Evolutionary conservation across 2,888 invertebrate genomes (phyloP).

Genomic region (Frankliniella intonsa): DNA sequence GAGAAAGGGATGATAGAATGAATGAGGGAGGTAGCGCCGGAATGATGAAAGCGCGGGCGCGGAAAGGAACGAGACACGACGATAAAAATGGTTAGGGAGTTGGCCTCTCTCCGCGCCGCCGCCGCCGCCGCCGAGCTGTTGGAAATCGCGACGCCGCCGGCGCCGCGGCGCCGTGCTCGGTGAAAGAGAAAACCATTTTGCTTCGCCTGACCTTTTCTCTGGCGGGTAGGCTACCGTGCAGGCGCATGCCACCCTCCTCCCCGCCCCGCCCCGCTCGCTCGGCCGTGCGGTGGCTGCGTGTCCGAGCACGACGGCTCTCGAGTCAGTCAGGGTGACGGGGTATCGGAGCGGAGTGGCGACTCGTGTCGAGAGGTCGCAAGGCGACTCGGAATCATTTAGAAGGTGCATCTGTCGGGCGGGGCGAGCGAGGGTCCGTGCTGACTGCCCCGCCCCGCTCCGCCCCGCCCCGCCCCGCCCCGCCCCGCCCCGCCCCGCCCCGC

Average conservation of each 20-base stretch:
- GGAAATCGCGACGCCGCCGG: no score
- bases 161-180: no score
- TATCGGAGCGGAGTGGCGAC: background rate
- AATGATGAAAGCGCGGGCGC: no score
- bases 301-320: no score
- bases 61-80: no score
- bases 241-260: no score
- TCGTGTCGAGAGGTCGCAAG: background rate
- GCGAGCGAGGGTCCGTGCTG: background rate
- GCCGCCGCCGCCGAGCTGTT: background rate
- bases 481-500: background rate
- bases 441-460: background rate
- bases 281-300: no score
- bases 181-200: no score
- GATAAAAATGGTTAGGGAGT: background rate
- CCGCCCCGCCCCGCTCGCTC: no score
- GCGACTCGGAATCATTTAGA: background rate
- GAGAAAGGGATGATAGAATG: background rate
- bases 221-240: no score
- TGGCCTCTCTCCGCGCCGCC: background rate
- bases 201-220: no score
- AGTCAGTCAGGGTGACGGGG: no score
- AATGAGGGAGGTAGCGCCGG: background rate
- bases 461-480: background rate
- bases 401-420: background rate